Evolutionary conservation across 2,888 invertebrate species (phyloP), one percentile per base, ranked within the genome.

Genomic region (Halictus ligatus): DNA sequence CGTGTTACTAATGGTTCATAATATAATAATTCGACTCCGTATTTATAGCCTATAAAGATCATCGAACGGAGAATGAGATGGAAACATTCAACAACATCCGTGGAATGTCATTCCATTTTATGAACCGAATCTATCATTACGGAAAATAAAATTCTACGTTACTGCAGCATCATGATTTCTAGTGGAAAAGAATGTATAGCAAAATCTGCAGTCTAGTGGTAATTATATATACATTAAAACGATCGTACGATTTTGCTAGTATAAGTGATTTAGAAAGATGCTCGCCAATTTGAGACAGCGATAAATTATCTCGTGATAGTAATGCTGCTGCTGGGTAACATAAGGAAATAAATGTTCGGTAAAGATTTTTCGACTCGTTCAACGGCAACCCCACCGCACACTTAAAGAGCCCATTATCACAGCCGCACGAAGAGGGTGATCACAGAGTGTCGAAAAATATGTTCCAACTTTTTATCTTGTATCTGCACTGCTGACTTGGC

Each of bases 381-480:
- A 78, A n/a, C 48, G 74, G 54, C 64, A 75, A 43, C 80, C 76
- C 60, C 35, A 80, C 69, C n/a, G 72, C 74, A 25, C 64, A 54
- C 71, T 79, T 79, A 86, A 78, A 80, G 83, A 86, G 82, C 71
- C 92, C 89, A 92, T 91, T 92, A 91, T 91, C 92, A 79, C 83
- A 50, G n/a, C 71, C 29, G 78, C 71, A 78, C 80, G 82, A 79
- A 86, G 80, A 69, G 87, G 87, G 89, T 85, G 88, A 89, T 89
- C 85, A 86, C 80, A 84, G 89, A 87, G 90, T 89, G 92, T 87
- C 88, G 92, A 93, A 93, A 93, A 93, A 93, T 93, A 93, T 93
- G 94, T 90, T 92, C 85, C 84, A 93, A 93, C 92, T 93, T 93
- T 93, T 93, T 93, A 93, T 93, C 94, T 93, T 90, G 91, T 90